Percentiles rank a stretch among this genome's conserved stretches.
Conservation (phyloP, 1,140 invertebrate species). For the Dendroctonus valens region DNA sequence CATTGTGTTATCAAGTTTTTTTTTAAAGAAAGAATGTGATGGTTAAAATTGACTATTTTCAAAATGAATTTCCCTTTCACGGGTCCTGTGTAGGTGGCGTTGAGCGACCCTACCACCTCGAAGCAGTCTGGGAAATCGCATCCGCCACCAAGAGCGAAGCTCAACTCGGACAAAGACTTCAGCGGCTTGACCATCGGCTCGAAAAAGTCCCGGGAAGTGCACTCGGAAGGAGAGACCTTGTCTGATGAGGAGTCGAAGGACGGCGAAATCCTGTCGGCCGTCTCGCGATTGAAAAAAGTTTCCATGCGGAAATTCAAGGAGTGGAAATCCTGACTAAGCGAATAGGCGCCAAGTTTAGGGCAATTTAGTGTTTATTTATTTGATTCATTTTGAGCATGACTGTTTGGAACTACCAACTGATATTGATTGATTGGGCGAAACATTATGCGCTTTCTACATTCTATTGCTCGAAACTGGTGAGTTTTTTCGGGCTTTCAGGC, state of each 20-base stretch:
- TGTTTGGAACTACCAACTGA: too few species aligned
- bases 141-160: conserved; percentile 53
- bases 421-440: too few species aligned
- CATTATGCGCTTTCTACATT: too few species aligned
- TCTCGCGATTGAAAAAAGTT: conserved; percentile 71
- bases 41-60: conserved; percentile 13
- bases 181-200: conserved; percentile 50
- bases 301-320: conserved; percentile 70
- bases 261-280: conserved; percentile 62
- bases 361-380: neutral
- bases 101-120: conserved; percentile 66
- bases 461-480: too few species aligned
- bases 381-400: too few species aligned
- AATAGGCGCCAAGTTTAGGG: conserved; percentile 17
- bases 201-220: conserved; percentile 59
- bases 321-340: conserved; percentile 70
- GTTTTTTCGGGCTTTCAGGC: too few species aligned
- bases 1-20: neutral
- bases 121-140: conserved; percentile 52
- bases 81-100: conserved; percentile 51
- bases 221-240: conserved; percentile 73
- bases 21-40: too few species aligned
- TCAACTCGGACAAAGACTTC: conserved; percentile 56
- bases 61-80: conserved; percentile 26
- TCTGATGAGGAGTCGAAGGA: conserved; percentile 58